Evolutionary conservation across 2,797 vertebrate genomes (phyloP), one percentile per base, ranked within the genome.

Genomic region (Sebastes minor): DNA sequence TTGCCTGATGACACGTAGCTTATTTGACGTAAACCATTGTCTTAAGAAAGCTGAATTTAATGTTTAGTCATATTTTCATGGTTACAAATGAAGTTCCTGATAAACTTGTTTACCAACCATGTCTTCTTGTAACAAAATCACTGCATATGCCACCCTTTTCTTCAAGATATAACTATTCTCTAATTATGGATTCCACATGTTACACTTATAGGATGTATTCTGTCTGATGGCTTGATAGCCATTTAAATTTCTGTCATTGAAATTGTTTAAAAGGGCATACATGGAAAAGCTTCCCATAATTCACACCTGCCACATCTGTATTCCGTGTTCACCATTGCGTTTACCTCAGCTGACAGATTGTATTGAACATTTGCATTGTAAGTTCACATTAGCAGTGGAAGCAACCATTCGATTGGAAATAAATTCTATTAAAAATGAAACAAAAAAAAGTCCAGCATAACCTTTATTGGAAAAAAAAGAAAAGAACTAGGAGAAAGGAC

Each of bases 301-400:
- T 74, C 30, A 65, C n/a, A 66, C 35, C 71, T 60, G 28, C 22
- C 28, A 53, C 60, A 68, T 70, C 56, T 59, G 20, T 73, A 18
- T n/a, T 55, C 28, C 4, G 8, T 23, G 16, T 56, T 79, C 12
- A 38, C 8, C 57, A 33, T 4, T 65, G 25, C 4, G n/a, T 76
- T 81, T 38, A 60, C 42, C 7, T 60, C 3, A 28, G 42, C 22
- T 66, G 67, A 70, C 55, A 67, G 46, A 59, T 14, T 74, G 33
- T 32, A 30, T 55, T 20, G 12, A 53, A n/a, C 13, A 0, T 42
- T 16, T 27, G 52, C 6, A 20, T 28, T 38, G 11, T 25, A 60
- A 9, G 5, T 28, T 28, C n/a, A 16, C n/a, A 38, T 38, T 38
- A 38, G 35, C 35, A 38, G 35, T 3, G 8, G 14, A 23, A 33